Percentiles rank a stretch among this genome's conserved stretches.
These are phyloP conservation scores for Heterodera filipjevi DNA, from an alignment of 2,888 invertebrate genomes.

Conservation along the genomic window DNA sequence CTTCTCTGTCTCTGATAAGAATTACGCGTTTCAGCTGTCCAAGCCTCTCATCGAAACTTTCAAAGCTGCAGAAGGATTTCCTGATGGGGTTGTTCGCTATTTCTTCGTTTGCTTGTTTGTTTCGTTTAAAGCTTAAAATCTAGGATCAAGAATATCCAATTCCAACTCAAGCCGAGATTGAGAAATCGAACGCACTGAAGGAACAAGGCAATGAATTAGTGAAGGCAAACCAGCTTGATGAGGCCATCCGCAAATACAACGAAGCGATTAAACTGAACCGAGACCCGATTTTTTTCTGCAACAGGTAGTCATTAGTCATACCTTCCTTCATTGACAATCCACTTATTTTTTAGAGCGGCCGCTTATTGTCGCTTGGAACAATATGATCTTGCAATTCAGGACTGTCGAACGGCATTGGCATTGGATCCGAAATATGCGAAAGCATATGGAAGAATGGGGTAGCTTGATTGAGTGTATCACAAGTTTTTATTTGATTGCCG, in stretches of 20 bases:
- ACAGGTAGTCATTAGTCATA: conserved; percentile 69
- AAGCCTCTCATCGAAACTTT: conserved; percentile 69
- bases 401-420: conserved; percentile 85
- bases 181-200: conserved; percentile 81
- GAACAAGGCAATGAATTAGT: conserved; percentile 75
- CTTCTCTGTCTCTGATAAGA: conserved; percentile 74
- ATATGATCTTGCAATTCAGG: conserved; percentile 82
- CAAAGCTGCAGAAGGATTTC: conserved; percentile 62
- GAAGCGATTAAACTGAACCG: conserved; percentile 83
- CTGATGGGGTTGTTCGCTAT: conserved; percentile 36
- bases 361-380: conserved; percentile 87
- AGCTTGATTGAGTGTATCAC: too few species aligned
- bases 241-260: conserved; percentile 83
- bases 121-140: background rate
- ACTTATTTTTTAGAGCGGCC: conserved; percentile 76
- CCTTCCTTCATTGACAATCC: background rate
- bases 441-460: conserved; percentile 65
- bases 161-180: conserved; percentile 66
- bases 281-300: conserved; percentile 94
- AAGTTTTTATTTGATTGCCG: background rate
- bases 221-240: conserved; percentile 70
- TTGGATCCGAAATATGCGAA: conserved; percentile 91
- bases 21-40: conserved; percentile 65
- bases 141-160: conserved; percentile 49
- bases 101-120: conserved; percentile 26